phyloP scores from a whole-genome alignment of 2,797 vertebrate genomes.

The Microctenopoma stevenorrisi region DNA sequence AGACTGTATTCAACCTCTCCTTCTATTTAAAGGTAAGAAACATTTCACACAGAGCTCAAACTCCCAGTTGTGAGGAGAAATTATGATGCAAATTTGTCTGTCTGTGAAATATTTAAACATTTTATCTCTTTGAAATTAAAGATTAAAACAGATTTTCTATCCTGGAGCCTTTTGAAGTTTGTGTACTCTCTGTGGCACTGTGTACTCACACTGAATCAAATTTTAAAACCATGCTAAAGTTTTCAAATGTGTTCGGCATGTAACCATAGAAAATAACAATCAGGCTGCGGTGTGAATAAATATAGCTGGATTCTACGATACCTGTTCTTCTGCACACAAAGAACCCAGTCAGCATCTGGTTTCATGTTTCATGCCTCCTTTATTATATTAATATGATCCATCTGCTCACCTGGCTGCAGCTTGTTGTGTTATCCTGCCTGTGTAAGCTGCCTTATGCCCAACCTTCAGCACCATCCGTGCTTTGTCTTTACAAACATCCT shows the following conservation, averaged over 20 bases:
- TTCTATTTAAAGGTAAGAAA: conserved; percentile 48
- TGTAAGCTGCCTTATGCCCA: conserved; percentile 31
- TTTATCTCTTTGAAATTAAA: conserved; percentile 64
- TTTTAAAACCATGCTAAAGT: conserved; percentile 25
- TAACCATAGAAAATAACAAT: conserved; percentile 37
- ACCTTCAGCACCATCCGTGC: conserved; percentile 14
- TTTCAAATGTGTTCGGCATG: conserved; percentile 30
- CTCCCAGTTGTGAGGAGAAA: conserved; percentile 50
- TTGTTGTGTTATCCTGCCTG: conserved; percentile 51
- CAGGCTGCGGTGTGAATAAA: conserved; percentile 36
- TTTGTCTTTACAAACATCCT: conserved; percentile 32
- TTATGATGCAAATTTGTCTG: conserved; percentile 52
- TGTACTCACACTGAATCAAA: conserved; percentile 15
- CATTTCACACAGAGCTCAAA: conserved; percentile 24
- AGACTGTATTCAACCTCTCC: conserved; percentile 23
- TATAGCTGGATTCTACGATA: conserved; percentile 49
- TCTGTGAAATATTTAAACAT: conserved; percentile 57
- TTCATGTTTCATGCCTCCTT: conserved; percentile 67
- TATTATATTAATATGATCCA: conserved; percentile 71
- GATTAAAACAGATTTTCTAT: conserved; percentile 52
- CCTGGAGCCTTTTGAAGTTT: conserved; percentile 50
- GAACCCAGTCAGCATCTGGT: conserved; percentile 61
- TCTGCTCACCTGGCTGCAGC: conserved; percentile 70
- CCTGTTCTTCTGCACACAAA: conserved; percentile 66
- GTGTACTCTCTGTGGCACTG: conserved; percentile 52